Percentiles rank a stretch among this genome's conserved stretches.
phyloP scores from a whole-genome alignment of 1,140 invertebrate species.

The Drosophila prosaltans region DNA sequence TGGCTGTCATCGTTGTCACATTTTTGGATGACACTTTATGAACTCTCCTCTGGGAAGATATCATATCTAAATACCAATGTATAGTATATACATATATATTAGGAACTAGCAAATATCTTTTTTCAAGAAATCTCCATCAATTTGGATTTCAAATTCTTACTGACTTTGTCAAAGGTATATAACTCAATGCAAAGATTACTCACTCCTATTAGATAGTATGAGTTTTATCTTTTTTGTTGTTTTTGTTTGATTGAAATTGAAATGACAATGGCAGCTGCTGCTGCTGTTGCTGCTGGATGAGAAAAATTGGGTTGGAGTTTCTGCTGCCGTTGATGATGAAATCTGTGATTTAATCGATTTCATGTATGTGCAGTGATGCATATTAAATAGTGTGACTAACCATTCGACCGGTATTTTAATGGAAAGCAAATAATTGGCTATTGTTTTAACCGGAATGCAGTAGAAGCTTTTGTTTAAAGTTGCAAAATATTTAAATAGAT shows the following conservation, averaged over 20 bases:
- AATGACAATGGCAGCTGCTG: slow-evolving; percentile 3
- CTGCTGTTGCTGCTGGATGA: background rate
- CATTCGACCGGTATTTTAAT: background rate
- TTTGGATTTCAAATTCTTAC: background rate
- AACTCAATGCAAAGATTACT: background rate
- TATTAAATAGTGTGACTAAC: slow-evolving; percentile 8
- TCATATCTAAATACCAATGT: background rate
- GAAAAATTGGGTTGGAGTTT: background rate
- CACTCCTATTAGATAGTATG: background rate
- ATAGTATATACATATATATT: background rate
- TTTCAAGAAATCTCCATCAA: background rate
- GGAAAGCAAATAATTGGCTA: background rate
- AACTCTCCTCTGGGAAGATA: background rate
- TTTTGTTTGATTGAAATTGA: background rate
- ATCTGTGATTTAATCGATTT: slow-evolving; percentile 8
- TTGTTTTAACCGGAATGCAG: background rate
- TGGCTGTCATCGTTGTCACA: background rate
- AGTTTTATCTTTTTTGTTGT: slow-evolving; percentile 7
- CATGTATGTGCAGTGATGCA: slow-evolving; percentile 7
- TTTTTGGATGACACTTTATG: background rate
- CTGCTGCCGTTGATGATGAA: background rate
- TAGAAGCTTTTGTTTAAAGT: too few relatives aligned
- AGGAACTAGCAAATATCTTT: background rate
- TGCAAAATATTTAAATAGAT: too few relatives aligned
- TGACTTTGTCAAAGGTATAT: background rate